Conservation (phyloP, 2,797 vertebrate genomes). For the Picus viridis region DNA sequence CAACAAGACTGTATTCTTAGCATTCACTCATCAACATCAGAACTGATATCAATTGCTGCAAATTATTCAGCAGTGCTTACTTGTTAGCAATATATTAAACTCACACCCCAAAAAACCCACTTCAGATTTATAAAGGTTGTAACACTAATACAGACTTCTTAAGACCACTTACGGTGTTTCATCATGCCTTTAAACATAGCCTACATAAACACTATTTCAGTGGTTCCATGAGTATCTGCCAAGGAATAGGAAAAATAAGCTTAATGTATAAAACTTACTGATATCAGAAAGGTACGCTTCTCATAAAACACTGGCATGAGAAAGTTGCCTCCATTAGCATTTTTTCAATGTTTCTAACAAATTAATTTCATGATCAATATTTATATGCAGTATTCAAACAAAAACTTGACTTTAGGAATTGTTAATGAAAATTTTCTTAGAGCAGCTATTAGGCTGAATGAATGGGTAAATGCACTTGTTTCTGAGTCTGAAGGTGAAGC, state of each 20-base stretch:
- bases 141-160: neutral
- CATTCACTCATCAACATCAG: neutral
- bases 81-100: neutral
- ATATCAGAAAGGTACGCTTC: neutral
- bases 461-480: neutral
- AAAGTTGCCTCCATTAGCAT: neutral
- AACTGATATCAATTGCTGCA: neutral
- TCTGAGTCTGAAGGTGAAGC: neutral
- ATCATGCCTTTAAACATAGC: neutral
- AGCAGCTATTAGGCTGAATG: neutral
- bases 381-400: neutral
- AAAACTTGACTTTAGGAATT: neutral
- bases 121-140: accelerated
- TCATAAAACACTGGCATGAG: neutral
- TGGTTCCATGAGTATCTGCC: neutral
- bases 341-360: neutral
- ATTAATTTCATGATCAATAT: neutral
- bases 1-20: neutral
- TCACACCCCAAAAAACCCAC: neutral
- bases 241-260: neutral
- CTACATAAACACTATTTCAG: neutral
- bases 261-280: neutral
- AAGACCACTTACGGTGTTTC: neutral
- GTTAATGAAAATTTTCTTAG: neutral
- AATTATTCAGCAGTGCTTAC: neutral